Base-by-base conservation (phyloP, 2,888 invertebrate genomes). In the Sisyra nigra region DNA sequence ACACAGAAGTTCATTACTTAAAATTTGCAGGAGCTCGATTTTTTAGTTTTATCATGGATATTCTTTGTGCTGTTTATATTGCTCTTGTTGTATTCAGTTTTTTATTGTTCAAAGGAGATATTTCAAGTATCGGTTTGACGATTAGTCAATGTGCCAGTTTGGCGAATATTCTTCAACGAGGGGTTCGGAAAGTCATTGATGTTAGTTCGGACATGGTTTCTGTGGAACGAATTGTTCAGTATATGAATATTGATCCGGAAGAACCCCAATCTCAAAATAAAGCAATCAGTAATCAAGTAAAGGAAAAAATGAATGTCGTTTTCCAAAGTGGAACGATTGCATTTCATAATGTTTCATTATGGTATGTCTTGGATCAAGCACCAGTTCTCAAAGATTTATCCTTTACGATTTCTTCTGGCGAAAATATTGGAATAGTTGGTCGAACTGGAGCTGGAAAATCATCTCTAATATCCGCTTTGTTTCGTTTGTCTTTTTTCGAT, bases 141-240 rank as follows among this genome's bases (percentile, higher is more conserved):
- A 75, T 96, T 55, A 88, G 86, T 53, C 88, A 87, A 57, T 80
- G 87, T 2, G 62, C 88, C 44, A 85, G 86, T 74, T 84, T 85
- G 55, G 46, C 35, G 17, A 13, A 35, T 19, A 11, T 38, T 17
- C 19, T 65, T 61, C 84, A 61, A 60, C 87, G 63, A 61, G 82
- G 69, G 60, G 7, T 24, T 5, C 3, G 24, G 7, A 24, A 24
- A 7, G 80, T 59, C 55, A 86, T 63, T 48, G 94, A 96, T 57
- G 83, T 97, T 36, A 96, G 97, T 67, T 92, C 94, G 0, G 96
- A 96, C 61, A 92, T 96, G 53, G 93, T 96, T 1, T 87, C 94
- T 3, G 93, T 96, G 1, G 96, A 97, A 63, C 77, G 97, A 58
- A 89, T 96, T 56, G 91, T 93, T 58, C 96, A 97, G 58, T 97